Conservation (phyloP, 2,113 vertebrate species). For the Alaudala cheleensis region DNA sequence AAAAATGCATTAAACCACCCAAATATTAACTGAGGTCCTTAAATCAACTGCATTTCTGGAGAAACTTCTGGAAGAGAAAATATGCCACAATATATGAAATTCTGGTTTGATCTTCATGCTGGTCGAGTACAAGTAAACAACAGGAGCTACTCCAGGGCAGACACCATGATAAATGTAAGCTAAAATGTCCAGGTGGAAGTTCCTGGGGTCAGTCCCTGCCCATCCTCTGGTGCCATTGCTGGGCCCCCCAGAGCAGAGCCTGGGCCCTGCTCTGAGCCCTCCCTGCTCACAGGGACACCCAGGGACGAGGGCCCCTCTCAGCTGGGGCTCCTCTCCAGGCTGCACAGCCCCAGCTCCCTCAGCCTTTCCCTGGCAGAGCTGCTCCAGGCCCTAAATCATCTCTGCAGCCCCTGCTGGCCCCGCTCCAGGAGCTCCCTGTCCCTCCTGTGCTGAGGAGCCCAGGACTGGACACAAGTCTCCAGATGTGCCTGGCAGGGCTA, state of each 20-base stretch:
- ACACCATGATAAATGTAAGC: neutral
- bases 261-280: neutral
- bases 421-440: rapidly evolving
- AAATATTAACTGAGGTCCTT: neutral
- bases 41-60: neutral
- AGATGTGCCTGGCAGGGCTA: neutral
- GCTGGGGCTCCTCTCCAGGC: neutral
- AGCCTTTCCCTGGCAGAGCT: neutral
- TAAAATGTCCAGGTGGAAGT: neutral
- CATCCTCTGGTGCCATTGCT: neutral
- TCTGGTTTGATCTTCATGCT: neutral
- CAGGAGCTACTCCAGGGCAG: neutral
- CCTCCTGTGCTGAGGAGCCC: neutral
- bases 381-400: neutral
- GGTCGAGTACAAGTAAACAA: neutral
- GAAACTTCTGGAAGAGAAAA: neutral
- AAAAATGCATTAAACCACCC: neutral
- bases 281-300: neutral
- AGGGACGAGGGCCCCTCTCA: neutral
- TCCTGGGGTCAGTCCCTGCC: neutral
- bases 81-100: neutral
- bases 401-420: rapidly evolving
- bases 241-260: neutral
- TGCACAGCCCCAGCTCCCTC: neutral
- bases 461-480: rapidly evolving